Evolutionary conservation across 2,797 vertebrate genomes (phyloP).

Genomic region (Petrocephalus schoutedeni): DNA sequence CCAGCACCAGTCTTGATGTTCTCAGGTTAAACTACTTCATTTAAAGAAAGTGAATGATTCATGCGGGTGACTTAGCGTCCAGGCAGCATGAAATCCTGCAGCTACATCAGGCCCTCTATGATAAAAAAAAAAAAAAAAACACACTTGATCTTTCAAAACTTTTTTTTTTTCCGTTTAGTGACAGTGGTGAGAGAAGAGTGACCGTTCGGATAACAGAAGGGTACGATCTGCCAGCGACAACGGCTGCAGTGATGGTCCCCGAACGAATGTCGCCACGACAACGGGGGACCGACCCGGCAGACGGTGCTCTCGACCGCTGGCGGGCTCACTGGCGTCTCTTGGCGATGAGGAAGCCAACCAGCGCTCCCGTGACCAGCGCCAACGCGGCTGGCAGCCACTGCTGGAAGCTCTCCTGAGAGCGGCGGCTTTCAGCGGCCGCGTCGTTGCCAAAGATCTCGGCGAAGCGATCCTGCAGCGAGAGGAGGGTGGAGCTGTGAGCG

Average conservation of each 20-base stretch:
- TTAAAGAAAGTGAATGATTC: background rate
- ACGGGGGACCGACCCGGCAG: background rate
- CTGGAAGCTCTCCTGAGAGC: constrained; percentile 70
- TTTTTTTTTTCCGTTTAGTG: background rate
- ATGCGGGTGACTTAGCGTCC: background rate
- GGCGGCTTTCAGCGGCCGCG: constrained; percentile 68
- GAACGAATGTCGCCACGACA: background rate
- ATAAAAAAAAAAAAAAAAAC: background rate
- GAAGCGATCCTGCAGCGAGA: constrained; percentile 67
- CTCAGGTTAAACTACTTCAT: background rate
- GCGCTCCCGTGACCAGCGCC: constrained; percentile 69
- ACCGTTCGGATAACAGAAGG: constrained; percentile 1
- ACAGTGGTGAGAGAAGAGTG: background rate
- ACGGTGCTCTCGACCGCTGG: background rate
- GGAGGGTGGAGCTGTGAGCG: background rate
- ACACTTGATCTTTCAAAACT: background rate
- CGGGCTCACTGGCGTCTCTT: constrained; percentile 58
- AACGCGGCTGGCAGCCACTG: constrained; percentile 76
- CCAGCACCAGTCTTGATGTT: background rate
- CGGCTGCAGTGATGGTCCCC: background rate
- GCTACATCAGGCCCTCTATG: background rate
- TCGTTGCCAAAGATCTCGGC: constrained; percentile 77
- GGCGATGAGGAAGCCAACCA: constrained; percentile 68
- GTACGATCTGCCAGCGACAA: background rate
- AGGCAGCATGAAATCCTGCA: background rate